Conservation (phyloP, 2,797 vertebrate species). For the Carcharodon carcharias region DNA sequence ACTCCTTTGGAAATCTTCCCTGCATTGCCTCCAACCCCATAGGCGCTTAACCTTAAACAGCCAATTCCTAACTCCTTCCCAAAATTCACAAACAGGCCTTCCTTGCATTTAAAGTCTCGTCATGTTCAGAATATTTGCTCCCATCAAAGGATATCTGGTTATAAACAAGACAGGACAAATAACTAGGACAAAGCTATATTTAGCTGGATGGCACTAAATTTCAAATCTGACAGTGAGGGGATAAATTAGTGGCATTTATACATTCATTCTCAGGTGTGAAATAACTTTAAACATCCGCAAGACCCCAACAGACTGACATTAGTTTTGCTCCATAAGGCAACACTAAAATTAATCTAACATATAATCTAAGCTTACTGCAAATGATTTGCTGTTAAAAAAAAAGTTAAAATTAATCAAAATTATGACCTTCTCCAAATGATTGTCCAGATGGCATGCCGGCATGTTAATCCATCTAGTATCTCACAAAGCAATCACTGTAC, state of each 20-base stretch:
- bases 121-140: neutral
- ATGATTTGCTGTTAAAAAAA: no score
- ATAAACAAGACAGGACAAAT: neutral
- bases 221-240: neutral
- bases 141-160: neutral
- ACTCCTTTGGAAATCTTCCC: no score
- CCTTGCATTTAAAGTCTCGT: neutral
- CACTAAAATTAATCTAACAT: no score
- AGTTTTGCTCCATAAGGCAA: no score
- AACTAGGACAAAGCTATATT: neutral
- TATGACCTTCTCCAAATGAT: neutral
- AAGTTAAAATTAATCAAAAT: neutral
- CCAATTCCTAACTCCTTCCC: no score
- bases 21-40: no score
- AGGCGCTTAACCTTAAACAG: no score
- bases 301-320: no score
- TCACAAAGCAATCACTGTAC: neutral
- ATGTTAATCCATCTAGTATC: neutral
- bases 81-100: neutral
- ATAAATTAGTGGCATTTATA: no score
- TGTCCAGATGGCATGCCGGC: neutral
- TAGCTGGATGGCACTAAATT: neutral
- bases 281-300: no score
- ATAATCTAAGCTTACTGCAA: no score
- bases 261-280: no score